Base-by-base conservation (phyloP, 1,140 invertebrate species). In the Drosophila micromelanica region DNA sequence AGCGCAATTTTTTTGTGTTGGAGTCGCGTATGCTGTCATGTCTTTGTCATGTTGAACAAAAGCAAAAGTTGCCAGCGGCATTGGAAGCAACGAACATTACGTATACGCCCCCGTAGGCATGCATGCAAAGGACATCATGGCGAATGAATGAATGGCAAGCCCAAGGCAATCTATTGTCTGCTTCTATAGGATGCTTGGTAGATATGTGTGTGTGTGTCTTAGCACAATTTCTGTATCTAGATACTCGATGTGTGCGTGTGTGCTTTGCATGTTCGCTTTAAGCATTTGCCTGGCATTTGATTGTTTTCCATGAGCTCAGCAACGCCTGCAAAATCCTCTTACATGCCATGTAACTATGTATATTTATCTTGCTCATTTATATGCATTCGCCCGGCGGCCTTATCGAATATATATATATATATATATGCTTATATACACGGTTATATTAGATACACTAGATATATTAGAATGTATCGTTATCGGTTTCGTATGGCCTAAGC, bases 11-110 rank as follows among this genome's bases (percentile, higher is more conserved):
- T 56, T 79, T 74, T 49, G 54, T 48, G 32, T n/a, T n/a, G n/a
- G n/a, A 55, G 45, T 54, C 59, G 48, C 73, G 73, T 63, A 63
- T 60, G 78, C 81, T 86, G 82, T 86, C 82, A 82, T 86, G 82
- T 86, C 82, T 87, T 87, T 86, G 82, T 86, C 82, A 86, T 87
- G 82, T 86, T 82, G 82, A 87, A 86, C 82, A 86, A 86, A 86
- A 87, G 82, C 78, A 60, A 52, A 52, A 45, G 27, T 48, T 38
- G 52, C 62, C 49, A 64, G 61, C 45, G 20, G 74, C 65, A 63
- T 64, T 73, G 59, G 69, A 52, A 55, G 60, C 80, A 73, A 59
- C 56, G 42, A 60, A 11, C 60, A 73, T 80, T 87, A 68, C 84
- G 78, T 87, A 86, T 87, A 87, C 82, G 78, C 82, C 78, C 78